Evolutionary conservation across 2,797 vertebrate genomes (phyloP), one percentile per base, ranked within the genome.

Genomic region (Tarsius wallacei): DNA sequence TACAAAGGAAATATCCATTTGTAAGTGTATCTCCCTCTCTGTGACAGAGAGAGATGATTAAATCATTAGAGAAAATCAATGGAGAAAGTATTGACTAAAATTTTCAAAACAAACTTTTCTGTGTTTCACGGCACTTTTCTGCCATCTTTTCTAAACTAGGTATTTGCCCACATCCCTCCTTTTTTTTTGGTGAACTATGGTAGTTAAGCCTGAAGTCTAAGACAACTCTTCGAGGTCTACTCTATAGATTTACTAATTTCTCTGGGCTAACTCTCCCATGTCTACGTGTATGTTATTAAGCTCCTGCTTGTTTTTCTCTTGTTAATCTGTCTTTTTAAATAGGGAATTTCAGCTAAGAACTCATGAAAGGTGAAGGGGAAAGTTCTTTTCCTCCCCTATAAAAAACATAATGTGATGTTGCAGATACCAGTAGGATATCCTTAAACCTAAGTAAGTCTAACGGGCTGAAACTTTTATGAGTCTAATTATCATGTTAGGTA

Each of bases 101-200:
- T 51, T 70, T 68, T 59, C n/a, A 76, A 61, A 59, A 63, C 14
- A 61, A 26, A 47, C 5, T 7, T 83, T 63, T 57, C 19, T 15
- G n/a, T 64, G 4, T 5, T 66, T 49, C 51, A 51, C n/a, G 28
- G 81, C 36, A 47, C 22, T 71, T 89, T 47, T 66, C 24, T 19
- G 9, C 24, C 61, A 49, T 42, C 19, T 61, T 51, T 3, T 81
- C 15, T 36, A 66, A 74, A 70, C 21, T 21, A 61, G 14, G 10
- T 61, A 42, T 61, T 61, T 53, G 9, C 17, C 8, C 42, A 57
- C 1, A 49, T 7, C 9, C 2, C 66, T 24, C 15, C 64, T 55
- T 33, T n/a, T 74, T 57, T 90, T 94, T 94, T 70, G 31, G 47
- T 77, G 12, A 87, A 94, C 42, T 77, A 28, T 28, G 66, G 33